phyloP scores from a whole-genome alignment of 1,140 invertebrate species.

The Bombyx mori region DNA sequence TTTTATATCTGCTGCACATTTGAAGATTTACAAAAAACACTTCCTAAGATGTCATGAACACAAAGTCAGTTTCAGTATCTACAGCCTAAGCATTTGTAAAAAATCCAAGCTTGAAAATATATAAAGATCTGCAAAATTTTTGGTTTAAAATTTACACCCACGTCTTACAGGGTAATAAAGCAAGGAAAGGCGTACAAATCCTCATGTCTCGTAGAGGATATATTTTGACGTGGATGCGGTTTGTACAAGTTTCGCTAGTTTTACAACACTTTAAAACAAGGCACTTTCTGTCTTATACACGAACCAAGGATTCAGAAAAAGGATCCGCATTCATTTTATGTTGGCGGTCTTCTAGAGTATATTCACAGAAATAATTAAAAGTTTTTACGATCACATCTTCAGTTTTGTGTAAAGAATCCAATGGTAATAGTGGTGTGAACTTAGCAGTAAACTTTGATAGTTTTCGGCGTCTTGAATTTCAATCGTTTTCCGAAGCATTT shows the following conservation, averaged over 20 bases:
- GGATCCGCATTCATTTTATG: conserved; percentile 58
- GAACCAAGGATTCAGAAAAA: conserved; percentile 33
- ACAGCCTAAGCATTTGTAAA: too few relatives aligned
- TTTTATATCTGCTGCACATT: too few relatives aligned
- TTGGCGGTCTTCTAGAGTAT: conserved; percentile 47
- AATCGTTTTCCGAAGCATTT: neutral
- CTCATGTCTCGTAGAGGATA: too few relatives aligned
- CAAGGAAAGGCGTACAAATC: too few relatives aligned
- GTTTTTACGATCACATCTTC: conserved; percentile 52
- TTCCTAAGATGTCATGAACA: too few relatives aligned
- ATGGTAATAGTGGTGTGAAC: conserved; percentile 18
- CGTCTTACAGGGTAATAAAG: too few relatives aligned
- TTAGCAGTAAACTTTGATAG: conserved; percentile 28
- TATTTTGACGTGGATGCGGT: too few relatives aligned
- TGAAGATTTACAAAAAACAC: too few relatives aligned
- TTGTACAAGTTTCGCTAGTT: conserved; percentile 36
- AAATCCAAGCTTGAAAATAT: too few relatives aligned
- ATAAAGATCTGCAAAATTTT: too few relatives aligned
- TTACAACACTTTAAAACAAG: conserved; percentile 66
- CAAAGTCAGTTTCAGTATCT: too few relatives aligned
- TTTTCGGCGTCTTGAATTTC: conserved; percentile 19
- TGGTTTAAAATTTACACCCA: too few relatives aligned
- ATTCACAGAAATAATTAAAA: conserved; percentile 64
- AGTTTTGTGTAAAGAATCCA: conserved; percentile 35
- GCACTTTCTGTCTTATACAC: conserved; percentile 47